phyloP scores from a whole-genome alignment of 2,888 invertebrate species.

The Cephonodes hylas region DNA sequence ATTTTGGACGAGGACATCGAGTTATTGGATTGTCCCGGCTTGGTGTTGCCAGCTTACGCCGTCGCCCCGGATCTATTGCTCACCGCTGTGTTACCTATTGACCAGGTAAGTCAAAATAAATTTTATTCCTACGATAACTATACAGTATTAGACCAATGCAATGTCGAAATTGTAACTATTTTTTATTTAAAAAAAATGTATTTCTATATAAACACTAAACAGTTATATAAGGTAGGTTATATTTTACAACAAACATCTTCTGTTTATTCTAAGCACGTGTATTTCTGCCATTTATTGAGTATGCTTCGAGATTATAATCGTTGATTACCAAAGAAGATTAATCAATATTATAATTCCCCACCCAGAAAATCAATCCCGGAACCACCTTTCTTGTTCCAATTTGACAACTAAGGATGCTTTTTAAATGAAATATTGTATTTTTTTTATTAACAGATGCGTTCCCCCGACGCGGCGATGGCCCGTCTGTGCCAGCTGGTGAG shows the following conservation, averaged over 20 bases:
- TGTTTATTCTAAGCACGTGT: too few species aligned
- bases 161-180: too few species aligned
- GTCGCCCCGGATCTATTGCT: conserved; percentile 96
- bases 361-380: too few species aligned
- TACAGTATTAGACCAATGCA: too few species aligned
- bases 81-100: conserved; percentile 97
- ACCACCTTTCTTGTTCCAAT: too few species aligned
- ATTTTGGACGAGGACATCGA: conserved; percentile 89
- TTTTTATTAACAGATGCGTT: conserved; percentile 84
- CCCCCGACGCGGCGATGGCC: conserved; percentile 93
- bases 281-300: neutral
- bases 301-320: too few species aligned
- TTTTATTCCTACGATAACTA: neutral
- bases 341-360: too few species aligned
- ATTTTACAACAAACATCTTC: too few species aligned
- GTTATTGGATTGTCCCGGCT: conserved; percentile 97
- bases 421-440: neutral
- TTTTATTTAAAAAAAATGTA: neutral
- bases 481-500: conserved; percentile 88
- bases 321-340: too few species aligned
- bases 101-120: conserved; percentile 82
- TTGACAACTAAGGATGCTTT: too few species aligned
- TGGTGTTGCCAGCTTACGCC: conserved; percentile 98
- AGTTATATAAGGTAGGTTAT: too few species aligned
- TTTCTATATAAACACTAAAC: too few species aligned